Conservation (phyloP, 1,140 invertebrate genomes). For the Drosophila seguyi region DNA sequence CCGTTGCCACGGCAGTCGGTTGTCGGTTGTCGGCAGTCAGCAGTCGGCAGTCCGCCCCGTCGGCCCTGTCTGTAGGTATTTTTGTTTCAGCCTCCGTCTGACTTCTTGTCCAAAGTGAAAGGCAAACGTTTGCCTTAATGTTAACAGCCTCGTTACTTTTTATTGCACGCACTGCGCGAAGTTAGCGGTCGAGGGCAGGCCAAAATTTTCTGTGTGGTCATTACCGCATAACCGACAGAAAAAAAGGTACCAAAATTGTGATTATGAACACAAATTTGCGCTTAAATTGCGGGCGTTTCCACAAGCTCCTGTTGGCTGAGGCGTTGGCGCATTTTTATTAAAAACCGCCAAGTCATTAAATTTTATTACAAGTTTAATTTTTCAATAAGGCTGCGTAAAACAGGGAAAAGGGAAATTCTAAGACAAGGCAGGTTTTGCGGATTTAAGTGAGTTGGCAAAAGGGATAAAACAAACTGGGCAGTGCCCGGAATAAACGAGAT, state of each 20-base stretch:
- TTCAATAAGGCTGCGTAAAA: slow-evolving; percentile 69
- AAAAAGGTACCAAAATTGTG: slow-evolving; percentile 77
- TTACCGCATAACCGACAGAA: slow-evolving; percentile 46
- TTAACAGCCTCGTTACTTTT: slow-evolving; percentile 82
- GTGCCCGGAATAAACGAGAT: neutral
- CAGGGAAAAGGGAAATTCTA: slow-evolving; percentile 16
- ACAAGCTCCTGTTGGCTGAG: slow-evolving; percentile 22
- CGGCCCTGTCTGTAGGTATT: slow-evolving; percentile 55
- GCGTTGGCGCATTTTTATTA: slow-evolving; percentile 60
- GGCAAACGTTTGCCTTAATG: slow-evolving; percentile 78
- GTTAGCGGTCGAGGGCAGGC: slow-evolving; percentile 38
- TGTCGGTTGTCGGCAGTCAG: neutral
- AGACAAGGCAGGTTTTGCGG: slow-evolving; percentile 6
- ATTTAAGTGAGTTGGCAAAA: slow-evolving; percentile 12
- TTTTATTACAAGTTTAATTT: slow-evolving; percentile 83
- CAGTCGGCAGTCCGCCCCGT: neutral
- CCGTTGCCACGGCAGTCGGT: slow-evolving; percentile 3
- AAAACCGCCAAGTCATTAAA: slow-evolving; percentile 82
- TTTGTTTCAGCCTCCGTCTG: slow-evolving; percentile 70
- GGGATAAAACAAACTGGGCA: slow-evolving; percentile 3
- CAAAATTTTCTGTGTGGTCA: slow-evolving; percentile 70
- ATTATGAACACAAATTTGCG: slow-evolving; percentile 83
- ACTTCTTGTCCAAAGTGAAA: slow-evolving; percentile 71
- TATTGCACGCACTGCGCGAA: slow-evolving; percentile 74
- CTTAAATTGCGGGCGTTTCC: slow-evolving; percentile 71